Percentiles rank a stretch among this genome's conserved stretches.
Conservation (phyloP, 2,113 vertebrate genomes). For the Struthio camelus region DNA sequence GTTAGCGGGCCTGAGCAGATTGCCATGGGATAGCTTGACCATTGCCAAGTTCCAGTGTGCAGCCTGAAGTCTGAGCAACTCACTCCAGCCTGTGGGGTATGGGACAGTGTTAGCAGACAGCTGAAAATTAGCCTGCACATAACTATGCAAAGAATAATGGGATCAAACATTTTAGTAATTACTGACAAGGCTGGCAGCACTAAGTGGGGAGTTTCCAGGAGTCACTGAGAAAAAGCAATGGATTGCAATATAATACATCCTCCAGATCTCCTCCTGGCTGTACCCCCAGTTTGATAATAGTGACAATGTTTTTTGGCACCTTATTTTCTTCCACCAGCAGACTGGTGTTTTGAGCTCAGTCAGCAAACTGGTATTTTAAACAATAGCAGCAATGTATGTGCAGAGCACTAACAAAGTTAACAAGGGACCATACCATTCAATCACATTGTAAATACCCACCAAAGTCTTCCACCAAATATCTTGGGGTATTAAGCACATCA, state of each 20-base stretch:
- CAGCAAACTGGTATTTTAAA: background rate
- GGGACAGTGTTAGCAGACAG: background rate
- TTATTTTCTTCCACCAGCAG: background rate
- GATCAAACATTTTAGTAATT: background rate
- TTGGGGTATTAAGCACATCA: rapidly evolving
- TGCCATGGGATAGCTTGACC: background rate
- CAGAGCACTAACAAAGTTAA: background rate
- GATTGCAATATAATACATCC: background rate
- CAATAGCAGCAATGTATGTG: background rate
- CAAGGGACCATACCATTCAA: background rate
- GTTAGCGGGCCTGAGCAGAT: background rate
- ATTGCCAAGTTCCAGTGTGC: background rate
- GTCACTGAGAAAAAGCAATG: background rate
- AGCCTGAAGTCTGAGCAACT: background rate
- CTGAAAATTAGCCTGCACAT: background rate
- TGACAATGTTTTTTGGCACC: background rate
- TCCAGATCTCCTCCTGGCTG: rapidly evolving
- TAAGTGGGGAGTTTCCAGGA: background rate
- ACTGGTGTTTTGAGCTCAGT: background rate
- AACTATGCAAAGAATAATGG: background rate
- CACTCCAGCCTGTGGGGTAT: background rate
- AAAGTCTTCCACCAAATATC: background rate
- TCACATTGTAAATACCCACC: background rate
- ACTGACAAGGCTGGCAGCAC: background rate
- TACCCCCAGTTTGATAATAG: rapidly evolving